Evolutionary conservation across 2,888 invertebrate species (phyloP).

Genomic region (Heliothis peltigera): DNA sequence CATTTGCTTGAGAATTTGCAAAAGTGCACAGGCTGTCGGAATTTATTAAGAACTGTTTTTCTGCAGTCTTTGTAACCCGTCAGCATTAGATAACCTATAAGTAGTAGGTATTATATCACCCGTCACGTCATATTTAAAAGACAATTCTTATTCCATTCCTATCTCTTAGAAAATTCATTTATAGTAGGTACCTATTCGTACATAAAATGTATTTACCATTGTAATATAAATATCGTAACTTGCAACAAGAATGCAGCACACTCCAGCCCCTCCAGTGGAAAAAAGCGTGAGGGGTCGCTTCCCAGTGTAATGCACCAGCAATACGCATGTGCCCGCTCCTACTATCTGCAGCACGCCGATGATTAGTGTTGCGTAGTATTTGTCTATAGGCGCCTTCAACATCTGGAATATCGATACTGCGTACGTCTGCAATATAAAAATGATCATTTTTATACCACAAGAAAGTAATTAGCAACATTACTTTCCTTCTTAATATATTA

Average conservation of each 20-base stretch:
- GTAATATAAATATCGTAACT: conserved; percentile 86
- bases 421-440: conserved; percentile 88
- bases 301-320: conserved; percentile 92
- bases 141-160: no score
- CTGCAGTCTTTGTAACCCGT: no score
- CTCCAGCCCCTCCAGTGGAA: conserved; percentile 91
- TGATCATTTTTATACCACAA: not conserved
- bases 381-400: conserved; percentile 93
- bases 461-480: not conserved
- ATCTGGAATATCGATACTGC: conserved; percentile 93
- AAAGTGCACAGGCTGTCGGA: no score
- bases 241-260: conserved; percentile 91
- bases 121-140: no score
- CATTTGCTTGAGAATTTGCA: no score
- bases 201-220: conserved; percentile 57
- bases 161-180: no score
- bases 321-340: conserved; percentile 91
- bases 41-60: no score
- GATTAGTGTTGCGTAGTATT: conserved; percentile 93
- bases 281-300: conserved; percentile 92
- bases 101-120: no score
- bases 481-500: no score
- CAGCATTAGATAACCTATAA: no score
- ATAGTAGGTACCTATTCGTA: no score
- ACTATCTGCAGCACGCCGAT: conserved; percentile 92